Percentiles rank a stretch among this genome's conserved stretches.
Evolutionary conservation across 2,797 vertebrate species (phyloP).

Genomic region (Poeciliopsis presidionis): DNA sequence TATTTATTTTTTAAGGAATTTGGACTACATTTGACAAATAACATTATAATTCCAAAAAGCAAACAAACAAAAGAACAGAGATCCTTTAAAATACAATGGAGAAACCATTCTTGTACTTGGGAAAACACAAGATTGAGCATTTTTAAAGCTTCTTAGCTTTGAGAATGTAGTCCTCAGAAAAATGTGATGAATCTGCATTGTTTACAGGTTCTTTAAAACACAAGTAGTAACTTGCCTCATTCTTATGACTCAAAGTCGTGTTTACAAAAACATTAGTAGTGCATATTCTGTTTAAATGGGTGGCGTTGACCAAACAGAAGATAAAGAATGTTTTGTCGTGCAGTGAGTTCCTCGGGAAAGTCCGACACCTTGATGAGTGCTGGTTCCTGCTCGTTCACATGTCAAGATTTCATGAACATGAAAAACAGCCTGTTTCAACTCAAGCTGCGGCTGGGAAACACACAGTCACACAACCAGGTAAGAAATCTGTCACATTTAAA

Average conservation of each 20-base stretch:
- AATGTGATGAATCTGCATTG: neutral
- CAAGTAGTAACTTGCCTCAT: neutral
- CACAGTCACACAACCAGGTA: slow-evolving; percentile 75
- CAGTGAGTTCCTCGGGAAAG: slow-evolving; percentile 78
- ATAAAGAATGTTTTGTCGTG: slow-evolving; percentile 15
- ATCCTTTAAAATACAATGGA: neutral
- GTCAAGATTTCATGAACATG: slow-evolving; percentile 83
- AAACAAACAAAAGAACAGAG: neutral
- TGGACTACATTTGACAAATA: neutral
- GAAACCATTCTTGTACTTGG: neutral
- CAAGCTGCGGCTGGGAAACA: slow-evolving; percentile 72
- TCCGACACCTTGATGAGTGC: slow-evolving; percentile 82
- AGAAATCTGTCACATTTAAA: neutral
- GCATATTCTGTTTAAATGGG: neutral
- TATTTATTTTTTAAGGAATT: neutral
- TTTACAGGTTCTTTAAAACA: neutral
- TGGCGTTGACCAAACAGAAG: neutral
- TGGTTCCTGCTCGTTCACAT: slow-evolving; percentile 82
- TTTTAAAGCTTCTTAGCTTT: neutral
- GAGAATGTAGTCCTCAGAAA: too few species aligned
- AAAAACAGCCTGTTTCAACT: slow-evolving; percentile 80
- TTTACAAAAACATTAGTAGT: neutral
- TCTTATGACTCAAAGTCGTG: neutral
- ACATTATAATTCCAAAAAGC: neutral
- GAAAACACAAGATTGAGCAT: neutral